Base-by-base conservation (phyloP, 2,888 invertebrate genomes). In the Carterocephalus palaemon region DNA sequence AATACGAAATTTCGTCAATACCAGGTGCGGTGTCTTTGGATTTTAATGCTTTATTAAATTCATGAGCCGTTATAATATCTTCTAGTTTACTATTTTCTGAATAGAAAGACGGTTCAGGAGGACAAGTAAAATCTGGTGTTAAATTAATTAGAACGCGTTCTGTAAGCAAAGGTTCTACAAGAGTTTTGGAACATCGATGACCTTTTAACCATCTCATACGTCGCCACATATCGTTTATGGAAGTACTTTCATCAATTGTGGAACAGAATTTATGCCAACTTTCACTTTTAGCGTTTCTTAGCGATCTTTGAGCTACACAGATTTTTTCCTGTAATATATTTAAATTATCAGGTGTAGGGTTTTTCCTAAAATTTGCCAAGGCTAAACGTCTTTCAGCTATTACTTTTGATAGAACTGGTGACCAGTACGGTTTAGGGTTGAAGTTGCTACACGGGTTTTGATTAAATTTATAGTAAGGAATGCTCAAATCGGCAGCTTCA, bases 351-450 rank as follows among this genome's bases (percentile, higher is more conserved):
- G 36, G 29, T 2, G 13, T 15, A n/a, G 43, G 36, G 15, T 36
- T 43, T 4, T 28, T 19, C 15, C 43, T 43, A 2, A 43, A 36
- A 4, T 13, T 36, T 0, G 52, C 9, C 2, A 61, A 23, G 0
- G 56, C 53, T 9, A 51, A 24, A 3, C 56, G 29, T 3, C 59
- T 52, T 36, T 53, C 38, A 2, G 56, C 58, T 2, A 61, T 51
- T 5, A 26, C n/a, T 32, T 48, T 53, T 3, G 58, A 62, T 8
- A 60, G 10, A 2, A 28, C 19, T 16, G 40, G 2, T 20, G 41
- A 52, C 60, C 61, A 65, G 32, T 59, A 64, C 2, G 48, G 37
- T 47, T 59, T 60, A 0, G 56, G 22, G 2, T 4, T 15, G 8
- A 22, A 34, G n/a, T n/a, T n/a, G n/a, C n/a, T n/a, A n/a, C n/a